phyloP scores from a whole-genome alignment of 2,113 vertebrate species.

The Alosa alosa region DNA sequence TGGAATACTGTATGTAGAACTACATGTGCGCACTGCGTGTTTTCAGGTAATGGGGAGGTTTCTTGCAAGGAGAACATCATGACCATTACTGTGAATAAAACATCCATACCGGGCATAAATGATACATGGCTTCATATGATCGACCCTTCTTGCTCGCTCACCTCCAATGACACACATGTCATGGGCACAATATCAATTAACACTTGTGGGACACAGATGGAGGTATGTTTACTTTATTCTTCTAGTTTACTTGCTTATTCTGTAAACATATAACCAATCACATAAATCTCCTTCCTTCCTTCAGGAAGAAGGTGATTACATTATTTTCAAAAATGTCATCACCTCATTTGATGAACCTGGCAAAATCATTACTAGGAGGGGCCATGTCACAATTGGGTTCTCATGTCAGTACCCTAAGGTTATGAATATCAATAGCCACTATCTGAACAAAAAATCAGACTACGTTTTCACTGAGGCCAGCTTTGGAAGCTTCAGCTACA shows the following conservation, averaged over 20 bases:
- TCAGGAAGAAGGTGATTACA: conserved; percentile 65
- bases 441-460: conserved; percentile 55
- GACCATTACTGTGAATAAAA: conserved; percentile 56
- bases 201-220: conserved; percentile 65
- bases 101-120: conserved; percentile 61
- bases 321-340: conserved; percentile 67
- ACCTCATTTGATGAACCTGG: conserved; percentile 50
- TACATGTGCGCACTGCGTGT: not conserved
- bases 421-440: conserved; percentile 57
- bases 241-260: not conserved
- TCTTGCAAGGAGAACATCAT: conserved; percentile 57
- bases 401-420: conserved; percentile 69
- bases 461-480: conserved; percentile 69
- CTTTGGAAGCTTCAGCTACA: conserved; percentile 70
- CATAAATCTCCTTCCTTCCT: not conserved
- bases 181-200: conserved; percentile 59
- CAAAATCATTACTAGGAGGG: conserved; percentile 57
- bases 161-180: conserved; percentile 66
- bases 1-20: not conserved
- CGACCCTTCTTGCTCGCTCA: conserved; percentile 63
- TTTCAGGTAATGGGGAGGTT: conserved; percentile 55
- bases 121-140: conserved; percentile 56
- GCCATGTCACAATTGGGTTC: conserved; percentile 57
- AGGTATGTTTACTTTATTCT: conserved; percentile 52
- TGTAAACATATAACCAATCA: not conserved